phyloP scores from a whole-genome alignment of 2,888 invertebrate genomes.

The Ernsta delagoae region DNA sequence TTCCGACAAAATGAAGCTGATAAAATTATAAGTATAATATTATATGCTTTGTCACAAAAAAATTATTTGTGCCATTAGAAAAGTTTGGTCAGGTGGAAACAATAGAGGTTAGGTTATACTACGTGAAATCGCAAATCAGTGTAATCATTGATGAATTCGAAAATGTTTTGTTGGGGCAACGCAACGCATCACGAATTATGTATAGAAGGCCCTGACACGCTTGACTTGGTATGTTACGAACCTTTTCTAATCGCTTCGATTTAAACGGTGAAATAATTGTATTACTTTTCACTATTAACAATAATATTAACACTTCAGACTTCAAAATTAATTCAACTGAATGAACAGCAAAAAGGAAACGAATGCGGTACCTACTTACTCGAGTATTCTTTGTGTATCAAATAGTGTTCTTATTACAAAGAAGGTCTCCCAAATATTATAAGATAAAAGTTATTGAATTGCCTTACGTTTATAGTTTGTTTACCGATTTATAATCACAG shows the following conservation, averaged over 20 bases:
- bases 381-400: no score
- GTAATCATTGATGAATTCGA: slow-evolving; percentile 44
- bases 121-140: slow-evolving; percentile 47
- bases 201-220: slow-evolving; percentile 65
- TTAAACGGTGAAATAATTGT: not conserved
- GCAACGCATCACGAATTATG: slow-evolving; percentile 79
- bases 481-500: not conserved
- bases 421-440: no score
- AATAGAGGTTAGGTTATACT: slow-evolving; percentile 58
- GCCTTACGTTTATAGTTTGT: not conserved
- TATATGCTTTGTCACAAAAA: not conserved
- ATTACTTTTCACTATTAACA: not conserved
- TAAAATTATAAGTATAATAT: slow-evolving; percentile 22
- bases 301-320: no score
- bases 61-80: slow-evolving; percentile 5
- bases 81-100: slow-evolving; percentile 18
- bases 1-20: slow-evolving; percentile 22
- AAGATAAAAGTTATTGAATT: no score
- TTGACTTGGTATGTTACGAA: slow-evolving; percentile 67
- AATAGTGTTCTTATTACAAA: no score
- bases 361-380: no score
- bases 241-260: not conserved
- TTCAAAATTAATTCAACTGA: no score
- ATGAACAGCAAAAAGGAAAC: no score
- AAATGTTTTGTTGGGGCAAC: slow-evolving; percentile 83